phyloP scores from a whole-genome alignment of 2,888 invertebrate species.

The Formica aserva region DNA sequence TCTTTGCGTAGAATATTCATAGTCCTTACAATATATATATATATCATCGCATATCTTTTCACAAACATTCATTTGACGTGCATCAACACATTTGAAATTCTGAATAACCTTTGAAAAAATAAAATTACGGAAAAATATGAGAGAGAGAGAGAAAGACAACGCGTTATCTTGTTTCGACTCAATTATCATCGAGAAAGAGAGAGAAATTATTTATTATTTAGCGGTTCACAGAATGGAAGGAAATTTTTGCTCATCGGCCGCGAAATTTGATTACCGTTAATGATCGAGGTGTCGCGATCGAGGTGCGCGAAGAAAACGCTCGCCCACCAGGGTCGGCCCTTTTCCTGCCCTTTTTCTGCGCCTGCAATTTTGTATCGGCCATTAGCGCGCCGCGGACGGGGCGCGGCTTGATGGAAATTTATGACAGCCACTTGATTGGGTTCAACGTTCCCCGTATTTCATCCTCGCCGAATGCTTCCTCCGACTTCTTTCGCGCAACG shows the following conservation, averaged over 20 bases:
- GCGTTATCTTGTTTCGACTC: neutral
- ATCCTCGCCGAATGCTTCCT: constrained; percentile 74
- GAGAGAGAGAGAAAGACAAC: neutral
- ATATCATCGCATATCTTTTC: neutral
- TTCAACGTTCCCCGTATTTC: constrained; percentile 85
- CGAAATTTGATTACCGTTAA: constrained; percentile 37
- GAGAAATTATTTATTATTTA: constrained; percentile 21
- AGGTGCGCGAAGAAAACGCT: constrained; percentile 16
- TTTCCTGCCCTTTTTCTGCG: constrained; percentile 49
- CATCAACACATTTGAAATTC: neutral
- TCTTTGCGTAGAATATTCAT: constrained; percentile 23
- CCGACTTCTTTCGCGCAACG: constrained; percentile 64
- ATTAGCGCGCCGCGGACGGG: constrained; percentile 80
- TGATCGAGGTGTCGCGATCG: constrained; percentile 38
- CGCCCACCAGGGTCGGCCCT: constrained; percentile 21
- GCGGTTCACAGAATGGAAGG: neutral
- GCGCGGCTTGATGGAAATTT: constrained; percentile 84
- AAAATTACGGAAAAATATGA: neutral
- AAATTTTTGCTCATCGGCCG: constrained; percentile 17
- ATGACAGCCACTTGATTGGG: constrained; percentile 85
- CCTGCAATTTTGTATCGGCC: constrained; percentile 82
- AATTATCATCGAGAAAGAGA: neutral
- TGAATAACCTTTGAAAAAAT: neutral
- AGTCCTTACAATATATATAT: neutral
- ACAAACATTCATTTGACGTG: neutral